A percentile compares a stretch with the other conserved stretches of the same genome.
Evolutionary conservation across 2,888 invertebrate species (phyloP).

Genomic region (Trichopoda pennipes): DNA sequence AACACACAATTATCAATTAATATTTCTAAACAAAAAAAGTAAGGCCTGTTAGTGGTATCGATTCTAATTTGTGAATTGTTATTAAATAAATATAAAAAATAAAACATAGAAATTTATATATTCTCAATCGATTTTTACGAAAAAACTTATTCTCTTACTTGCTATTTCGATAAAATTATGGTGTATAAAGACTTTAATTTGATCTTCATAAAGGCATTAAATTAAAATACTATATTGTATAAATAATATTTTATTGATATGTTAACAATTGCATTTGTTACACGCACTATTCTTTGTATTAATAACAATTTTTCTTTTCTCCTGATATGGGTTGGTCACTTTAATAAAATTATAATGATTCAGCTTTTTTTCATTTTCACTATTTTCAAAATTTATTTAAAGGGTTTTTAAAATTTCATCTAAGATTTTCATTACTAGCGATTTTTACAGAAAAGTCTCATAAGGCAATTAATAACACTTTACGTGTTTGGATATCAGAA

Average conservation of each 20-base stretch:
- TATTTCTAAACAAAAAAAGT: too few relatives aligned
- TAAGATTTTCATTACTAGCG: too few relatives aligned
- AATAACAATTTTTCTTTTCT: conserved; percentile 13
- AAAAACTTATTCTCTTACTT: neutral
- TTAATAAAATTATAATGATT: conserved; percentile 63
- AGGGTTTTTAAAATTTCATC: too few relatives aligned
- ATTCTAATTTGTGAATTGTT: too few relatives aligned
- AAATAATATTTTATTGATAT: conserved; percentile 64
- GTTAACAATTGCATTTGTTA: conserved; percentile 68
- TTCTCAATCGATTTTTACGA: neutral
- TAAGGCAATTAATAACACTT: too few relatives aligned
- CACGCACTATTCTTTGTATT: conserved; percentile 57
- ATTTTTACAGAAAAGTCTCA: too few relatives aligned
- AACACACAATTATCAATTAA: too few relatives aligned
- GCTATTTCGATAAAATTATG: conserved; percentile 8
- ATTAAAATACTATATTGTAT: conserved; percentile 26
- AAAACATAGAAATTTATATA: too few relatives aligned
- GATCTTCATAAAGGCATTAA: conserved; percentile 46
- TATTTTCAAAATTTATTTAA: conserved; percentile 22
- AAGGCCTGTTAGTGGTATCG: too few relatives aligned
- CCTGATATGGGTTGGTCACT: conserved; percentile 56
- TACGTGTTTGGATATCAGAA: too few relatives aligned
- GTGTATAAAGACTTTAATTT: conserved; percentile 5
- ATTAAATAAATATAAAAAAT: too few relatives aligned
- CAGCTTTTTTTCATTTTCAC: conserved; percentile 42